These are phyloP conservation scores for Lasioglossum leucozonium DNA, from an alignment of 2,888 invertebrate species.

Conservation along the genomic window DNA sequence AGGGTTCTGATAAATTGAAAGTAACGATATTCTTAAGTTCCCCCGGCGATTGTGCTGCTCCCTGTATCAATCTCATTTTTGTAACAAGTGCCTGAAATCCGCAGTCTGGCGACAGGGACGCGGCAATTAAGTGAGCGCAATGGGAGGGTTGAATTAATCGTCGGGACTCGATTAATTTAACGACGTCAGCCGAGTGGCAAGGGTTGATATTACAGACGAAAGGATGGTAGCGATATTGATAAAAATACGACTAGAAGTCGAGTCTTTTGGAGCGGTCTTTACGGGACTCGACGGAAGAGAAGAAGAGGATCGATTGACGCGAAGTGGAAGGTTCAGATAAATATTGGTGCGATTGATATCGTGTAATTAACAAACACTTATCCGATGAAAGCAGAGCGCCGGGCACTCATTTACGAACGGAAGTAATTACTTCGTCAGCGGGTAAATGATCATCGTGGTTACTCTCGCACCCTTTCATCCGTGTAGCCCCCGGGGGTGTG, in stretches of 20 bases:
- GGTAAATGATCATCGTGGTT: conserved; percentile 53
- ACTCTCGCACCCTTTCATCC: conserved; percentile 38
- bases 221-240: not conserved
- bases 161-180: not conserved
- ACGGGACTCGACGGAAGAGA: not conserved
- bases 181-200: not conserved
- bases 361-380: not conserved
- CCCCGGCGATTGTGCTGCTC: no score
- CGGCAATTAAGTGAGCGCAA: not conserved
- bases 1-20: not conserved
- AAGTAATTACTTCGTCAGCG: conserved; percentile 53
- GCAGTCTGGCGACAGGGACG: not conserved
- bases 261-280: not conserved
- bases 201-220: not conserved
- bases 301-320: not conserved
- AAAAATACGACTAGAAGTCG: not conserved
- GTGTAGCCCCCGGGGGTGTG: not conserved
- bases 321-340: not conserved
- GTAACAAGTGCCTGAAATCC: not conserved
- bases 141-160: not conserved
- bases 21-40: not conserved
- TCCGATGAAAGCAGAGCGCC: not conserved
- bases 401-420: conserved; percentile 15
- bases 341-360: not conserved
- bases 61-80: not conserved